These are phyloP conservation scores for Limnephilus lunatus DNA, from an alignment of 2,888 invertebrate species.

Conservation along the genomic window DNA sequence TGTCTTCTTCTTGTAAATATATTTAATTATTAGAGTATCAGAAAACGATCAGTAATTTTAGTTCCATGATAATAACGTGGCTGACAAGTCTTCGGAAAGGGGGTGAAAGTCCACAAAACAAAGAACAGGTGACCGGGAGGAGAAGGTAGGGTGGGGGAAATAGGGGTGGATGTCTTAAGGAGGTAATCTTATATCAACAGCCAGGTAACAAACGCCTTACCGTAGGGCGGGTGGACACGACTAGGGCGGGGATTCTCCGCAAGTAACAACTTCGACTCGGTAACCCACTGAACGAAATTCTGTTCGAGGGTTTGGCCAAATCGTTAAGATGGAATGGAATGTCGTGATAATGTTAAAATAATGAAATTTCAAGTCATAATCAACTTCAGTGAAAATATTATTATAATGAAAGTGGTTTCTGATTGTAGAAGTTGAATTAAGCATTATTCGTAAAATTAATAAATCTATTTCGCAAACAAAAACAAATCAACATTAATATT, in stretches of 20 bases:
- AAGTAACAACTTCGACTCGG: background rate
- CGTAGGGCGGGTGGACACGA: slow-evolving; percentile 20
- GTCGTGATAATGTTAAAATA: background rate
- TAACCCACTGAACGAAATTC: background rate
- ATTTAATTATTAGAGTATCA: background rate
- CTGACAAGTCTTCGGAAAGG: background rate
- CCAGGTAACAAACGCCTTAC: slow-evolving; percentile 9
- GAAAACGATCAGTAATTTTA: background rate
- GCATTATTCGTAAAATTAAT: too few relatives aligned
- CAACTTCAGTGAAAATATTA: too few relatives aligned
- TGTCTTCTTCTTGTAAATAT: background rate
- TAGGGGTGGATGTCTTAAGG: background rate
- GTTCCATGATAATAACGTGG: background rate
- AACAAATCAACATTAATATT: too few relatives aligned
- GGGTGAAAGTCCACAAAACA: background rate
- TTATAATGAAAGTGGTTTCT: too few relatives aligned
- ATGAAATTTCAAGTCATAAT: background rate
- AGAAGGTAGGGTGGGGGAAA: background rate
- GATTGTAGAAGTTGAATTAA: too few relatives aligned
- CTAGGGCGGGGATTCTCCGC: slow-evolving; percentile 5
- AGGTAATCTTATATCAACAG: slow-evolving; percentile 28
- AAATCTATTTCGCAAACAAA: too few relatives aligned
- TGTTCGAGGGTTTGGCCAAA: background rate
- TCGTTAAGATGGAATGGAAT: background rate
- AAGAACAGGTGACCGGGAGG: background rate